Conservation (phyloP, 1,140 invertebrate species). For the Ostrea edulis region DNA sequence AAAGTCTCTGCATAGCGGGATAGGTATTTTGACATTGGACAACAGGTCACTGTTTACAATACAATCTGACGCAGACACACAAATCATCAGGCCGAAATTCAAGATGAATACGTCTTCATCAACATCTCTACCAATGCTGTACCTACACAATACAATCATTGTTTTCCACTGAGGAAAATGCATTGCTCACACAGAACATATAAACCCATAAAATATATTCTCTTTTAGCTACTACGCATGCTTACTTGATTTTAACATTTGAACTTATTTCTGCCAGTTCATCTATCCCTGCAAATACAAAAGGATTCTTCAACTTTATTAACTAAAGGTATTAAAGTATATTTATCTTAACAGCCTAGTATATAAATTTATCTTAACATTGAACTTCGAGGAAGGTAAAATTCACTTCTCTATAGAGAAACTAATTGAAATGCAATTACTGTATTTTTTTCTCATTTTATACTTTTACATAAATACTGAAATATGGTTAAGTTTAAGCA, state of each 20-base stretch:
- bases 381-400: too few species aligned
- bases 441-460: too few species aligned
- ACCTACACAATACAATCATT: not conserved
- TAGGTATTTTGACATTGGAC: conserved; percentile 44
- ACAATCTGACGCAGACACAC: conserved; percentile 40
- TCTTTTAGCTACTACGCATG: not conserved
- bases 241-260: conserved; percentile 14
- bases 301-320: not conserved
- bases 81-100: conserved; percentile 55
- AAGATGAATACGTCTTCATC: conserved; percentile 45
- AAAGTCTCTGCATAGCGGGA: conserved; percentile 55
- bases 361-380: too few species aligned
- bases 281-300: not conserved
- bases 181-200: not conserved
- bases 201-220: not conserved
- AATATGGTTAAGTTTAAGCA: too few species aligned
- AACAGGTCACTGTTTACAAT: conserved; percentile 44
- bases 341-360: too few species aligned
- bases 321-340: not conserved
- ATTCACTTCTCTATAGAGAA: too few species aligned
- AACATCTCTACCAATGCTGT: conserved; percentile 47
- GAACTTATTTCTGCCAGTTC: conserved; percentile 13
- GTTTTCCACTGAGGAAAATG: too few species aligned
- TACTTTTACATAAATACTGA: too few species aligned
- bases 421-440: too few species aligned